Evolutionary conservation across 2,113 vertebrate genomes (phyloP).

Genomic region (Brienomyrus brachyistius): DNA sequence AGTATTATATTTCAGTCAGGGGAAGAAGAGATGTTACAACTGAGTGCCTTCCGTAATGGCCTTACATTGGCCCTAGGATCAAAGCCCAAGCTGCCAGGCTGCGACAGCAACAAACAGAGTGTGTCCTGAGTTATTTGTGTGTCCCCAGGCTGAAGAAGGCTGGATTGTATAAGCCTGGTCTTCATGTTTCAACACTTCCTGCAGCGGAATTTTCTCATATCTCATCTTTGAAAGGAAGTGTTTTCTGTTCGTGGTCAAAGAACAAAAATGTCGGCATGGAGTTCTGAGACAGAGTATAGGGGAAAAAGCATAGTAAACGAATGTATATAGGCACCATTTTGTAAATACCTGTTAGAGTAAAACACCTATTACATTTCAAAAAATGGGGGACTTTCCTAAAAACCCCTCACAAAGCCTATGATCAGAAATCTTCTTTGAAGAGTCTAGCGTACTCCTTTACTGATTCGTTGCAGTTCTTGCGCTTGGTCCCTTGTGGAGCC

Average conservation of each 20-base stretch:
- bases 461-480: neutral
- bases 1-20: slow-evolving; percentile 37
- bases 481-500: neutral
- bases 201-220: slow-evolving; percentile 1
- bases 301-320: neutral
- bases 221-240: slow-evolving; percentile 17
- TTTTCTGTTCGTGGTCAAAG: slow-evolving; percentile 13
- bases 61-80: slow-evolving; percentile 37
- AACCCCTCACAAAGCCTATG: neutral
- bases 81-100: slow-evolving; percentile 36
- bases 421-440: neutral
- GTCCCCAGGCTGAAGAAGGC: slow-evolving; percentile 34
- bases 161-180: slow-evolving; percentile 33
- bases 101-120: slow-evolving; percentile 28
- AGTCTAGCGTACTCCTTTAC: neutral
- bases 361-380: slow-evolving; percentile 11
- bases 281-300: neutral
- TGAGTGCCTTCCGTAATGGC: slow-evolving; percentile 38
- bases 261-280: neutral
- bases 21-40: slow-evolving; percentile 43
- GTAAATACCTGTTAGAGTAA: slow-evolving; percentile 21
- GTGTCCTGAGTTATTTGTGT: slow-evolving; percentile 24
- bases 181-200: slow-evolving; percentile 26
- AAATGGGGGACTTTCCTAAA: neutral
- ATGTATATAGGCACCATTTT: slow-evolving; percentile 12